phyloP scores from a whole-genome alignment of 2,113 vertebrate genomes.

The Tragelaphus strepsiceros region DNA sequence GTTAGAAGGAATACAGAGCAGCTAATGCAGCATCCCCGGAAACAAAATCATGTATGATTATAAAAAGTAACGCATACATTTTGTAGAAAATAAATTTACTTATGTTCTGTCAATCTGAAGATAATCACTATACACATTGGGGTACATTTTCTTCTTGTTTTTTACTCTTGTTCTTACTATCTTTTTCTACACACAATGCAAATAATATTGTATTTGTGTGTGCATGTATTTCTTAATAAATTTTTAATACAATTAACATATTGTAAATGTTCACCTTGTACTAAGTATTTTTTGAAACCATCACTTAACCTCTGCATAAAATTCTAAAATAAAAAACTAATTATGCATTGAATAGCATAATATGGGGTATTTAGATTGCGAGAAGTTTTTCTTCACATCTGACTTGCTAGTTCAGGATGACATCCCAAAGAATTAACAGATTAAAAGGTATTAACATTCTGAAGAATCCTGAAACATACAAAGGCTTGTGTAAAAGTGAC shows the following conservation, averaged over 20 bases:
- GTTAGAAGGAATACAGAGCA: neutral
- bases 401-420: neutral
- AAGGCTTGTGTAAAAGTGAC: neutral
- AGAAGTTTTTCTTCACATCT: neutral
- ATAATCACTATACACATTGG: neutral
- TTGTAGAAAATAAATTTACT: neutral
- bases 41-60: neutral
- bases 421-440: neutral
- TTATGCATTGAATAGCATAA: neutral
- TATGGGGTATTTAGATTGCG: neutral
- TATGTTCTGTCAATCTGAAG: neutral
- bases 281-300: neutral
- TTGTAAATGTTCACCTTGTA: neutral
- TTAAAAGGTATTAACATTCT: neutral
- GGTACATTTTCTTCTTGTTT: neutral
- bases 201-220: neutral
- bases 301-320: neutral
- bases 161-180: neutral
- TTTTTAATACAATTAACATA: neutral
- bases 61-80: neutral
- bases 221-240: neutral
- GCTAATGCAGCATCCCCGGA: neutral
- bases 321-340: neutral
- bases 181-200: neutral
- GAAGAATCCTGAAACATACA: neutral